Percentiles rank a stretch among this genome's conserved stretches.
These are phyloP conservation scores for Acipenser oxyrinchus DNA, from an alignment of 2,797 vertebrate genomes.

Conservation along the genomic window DNA sequence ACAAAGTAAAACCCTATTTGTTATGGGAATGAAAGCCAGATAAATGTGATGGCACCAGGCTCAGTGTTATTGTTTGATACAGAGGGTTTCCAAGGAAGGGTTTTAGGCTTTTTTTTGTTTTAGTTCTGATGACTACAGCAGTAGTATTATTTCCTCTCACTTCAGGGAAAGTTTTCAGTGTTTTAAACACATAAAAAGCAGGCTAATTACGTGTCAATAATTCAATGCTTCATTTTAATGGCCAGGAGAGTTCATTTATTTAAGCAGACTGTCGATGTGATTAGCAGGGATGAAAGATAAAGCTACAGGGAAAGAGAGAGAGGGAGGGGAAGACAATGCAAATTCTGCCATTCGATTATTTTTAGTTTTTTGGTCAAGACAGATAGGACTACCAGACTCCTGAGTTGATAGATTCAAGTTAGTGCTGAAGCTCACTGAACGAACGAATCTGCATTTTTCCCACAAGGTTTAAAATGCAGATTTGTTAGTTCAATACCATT, in stretches of 20 bases:
- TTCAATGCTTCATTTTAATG: slow-evolving; percentile 69
- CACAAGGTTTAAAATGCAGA: no score
- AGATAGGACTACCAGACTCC: no score
- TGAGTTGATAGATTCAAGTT: no score
- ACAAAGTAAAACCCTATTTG: slow-evolving; percentile 49
- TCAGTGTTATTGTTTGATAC: slow-evolving; percentile 60
- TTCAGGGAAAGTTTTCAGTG: slow-evolving; percentile 56
- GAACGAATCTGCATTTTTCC: no score
- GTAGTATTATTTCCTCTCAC: slow-evolving; percentile 40
- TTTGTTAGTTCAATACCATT: no score
- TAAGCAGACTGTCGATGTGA: slow-evolving; percentile 54
- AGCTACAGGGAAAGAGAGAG: slow-evolving; percentile 25
- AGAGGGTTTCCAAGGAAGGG: slow-evolving; percentile 53
- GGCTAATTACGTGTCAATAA: slow-evolving; percentile 80
- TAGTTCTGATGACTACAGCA: slow-evolving; percentile 50
- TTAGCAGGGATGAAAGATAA: slow-evolving; percentile 67
- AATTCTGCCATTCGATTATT: no score
- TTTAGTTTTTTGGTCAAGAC: no score
- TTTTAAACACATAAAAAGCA: slow-evolving; percentile 45
- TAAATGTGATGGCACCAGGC: slow-evolving; percentile 47
- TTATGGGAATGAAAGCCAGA: slow-evolving; percentile 59
- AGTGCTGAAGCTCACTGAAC: no score
- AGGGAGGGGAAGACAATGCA: not conserved
- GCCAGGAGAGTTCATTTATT: slow-evolving; percentile 67
- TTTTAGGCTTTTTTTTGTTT: slow-evolving; percentile 33